phyloP scores from a whole-genome alignment of 2,113 vertebrate genomes.

The Platichthys flesus region DNA sequence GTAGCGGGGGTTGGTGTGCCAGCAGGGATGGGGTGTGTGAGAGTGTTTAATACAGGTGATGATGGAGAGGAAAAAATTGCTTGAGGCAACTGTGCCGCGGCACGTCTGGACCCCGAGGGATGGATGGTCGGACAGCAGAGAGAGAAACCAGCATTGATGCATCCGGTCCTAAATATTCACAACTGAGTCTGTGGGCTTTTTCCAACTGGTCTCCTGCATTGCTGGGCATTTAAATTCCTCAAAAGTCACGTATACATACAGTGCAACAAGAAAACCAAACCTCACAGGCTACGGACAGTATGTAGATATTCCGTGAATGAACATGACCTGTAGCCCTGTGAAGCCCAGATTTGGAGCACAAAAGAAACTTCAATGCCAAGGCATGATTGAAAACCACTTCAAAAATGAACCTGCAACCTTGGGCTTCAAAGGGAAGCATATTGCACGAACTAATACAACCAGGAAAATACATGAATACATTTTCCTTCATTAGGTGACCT shows the following conservation, averaged over 20 bases:
- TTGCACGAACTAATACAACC: conserved; percentile 71
- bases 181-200: conserved; percentile 17
- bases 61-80: conserved; percentile 67
- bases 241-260: conserved; percentile 26
- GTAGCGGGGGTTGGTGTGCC: conserved; percentile 58
- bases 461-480: conserved; percentile 79
- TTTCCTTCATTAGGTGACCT: conserved; percentile 81
- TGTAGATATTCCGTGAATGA: conserved; percentile 49
- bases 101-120: conserved; percentile 61
- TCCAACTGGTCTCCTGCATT: not conserved
- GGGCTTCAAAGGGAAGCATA: conserved; percentile 78
- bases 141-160: conserved; percentile 2
- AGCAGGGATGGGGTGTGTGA: conserved; percentile 65
- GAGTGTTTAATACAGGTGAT: conserved; percentile 78
- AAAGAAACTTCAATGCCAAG: conserved; percentile 70
- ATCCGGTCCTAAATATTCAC: conserved; percentile 21
- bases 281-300: conserved; percentile 14
- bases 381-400: conserved; percentile 77
- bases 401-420: conserved; percentile 75
- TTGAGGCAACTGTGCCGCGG: conserved; percentile 44
- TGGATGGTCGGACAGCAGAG: conserved; percentile 24
- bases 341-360: conserved; percentile 54
- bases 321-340: conserved; percentile 59
- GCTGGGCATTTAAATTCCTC: conserved; percentile 19
- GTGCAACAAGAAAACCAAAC: conserved; percentile 18